These are phyloP conservation scores for Petrolisthes manimaculis DNA, from an alignment of 2,888 invertebrate genomes.

Conservation along the genomic window DNA sequence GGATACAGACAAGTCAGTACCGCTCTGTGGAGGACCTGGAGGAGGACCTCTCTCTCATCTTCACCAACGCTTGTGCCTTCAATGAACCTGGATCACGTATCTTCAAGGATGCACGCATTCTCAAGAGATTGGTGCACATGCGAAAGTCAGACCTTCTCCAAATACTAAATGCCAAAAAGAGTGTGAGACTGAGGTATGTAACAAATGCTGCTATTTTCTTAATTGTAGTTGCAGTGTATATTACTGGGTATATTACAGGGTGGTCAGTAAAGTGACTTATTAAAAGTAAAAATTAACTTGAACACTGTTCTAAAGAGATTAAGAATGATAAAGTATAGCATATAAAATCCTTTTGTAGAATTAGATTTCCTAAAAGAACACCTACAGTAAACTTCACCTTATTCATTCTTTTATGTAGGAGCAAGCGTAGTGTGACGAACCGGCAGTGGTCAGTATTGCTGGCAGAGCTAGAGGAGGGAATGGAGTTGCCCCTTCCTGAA, in stretches of 20 bases:
- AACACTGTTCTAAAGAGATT: no score
- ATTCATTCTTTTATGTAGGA: constrained; percentile 35
- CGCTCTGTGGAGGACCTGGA: constrained; percentile 84
- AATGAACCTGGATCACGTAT: constrained; percentile 97
- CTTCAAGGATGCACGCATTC: constrained; percentile 91
- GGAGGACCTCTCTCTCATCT: constrained; percentile 89
- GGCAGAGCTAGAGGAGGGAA: constrained; percentile 59
- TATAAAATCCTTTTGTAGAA: no score
- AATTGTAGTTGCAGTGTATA: no score
- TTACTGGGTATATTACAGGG: no score
- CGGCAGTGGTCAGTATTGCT: constrained; percentile 57
- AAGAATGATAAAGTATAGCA: no score
- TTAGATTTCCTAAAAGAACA: no score
- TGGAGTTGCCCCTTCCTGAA: constrained; percentile 59
- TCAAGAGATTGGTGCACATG: constrained; percentile 81
- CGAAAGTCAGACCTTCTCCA: constrained; percentile 81
- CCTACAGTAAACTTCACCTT: background rate
- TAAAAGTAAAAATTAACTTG: no score
- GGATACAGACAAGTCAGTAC: constrained; percentile 89
- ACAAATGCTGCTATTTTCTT: no score
- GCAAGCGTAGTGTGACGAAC: constrained; percentile 51
- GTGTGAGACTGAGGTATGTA: constrained; percentile 77
- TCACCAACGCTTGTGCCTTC: constrained; percentile 93
- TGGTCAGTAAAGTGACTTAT: no score
- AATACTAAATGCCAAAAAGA: constrained; percentile 76